Conservation (phyloP, 2,888 invertebrate species). For the Onthophagus sagittarius region DNA sequence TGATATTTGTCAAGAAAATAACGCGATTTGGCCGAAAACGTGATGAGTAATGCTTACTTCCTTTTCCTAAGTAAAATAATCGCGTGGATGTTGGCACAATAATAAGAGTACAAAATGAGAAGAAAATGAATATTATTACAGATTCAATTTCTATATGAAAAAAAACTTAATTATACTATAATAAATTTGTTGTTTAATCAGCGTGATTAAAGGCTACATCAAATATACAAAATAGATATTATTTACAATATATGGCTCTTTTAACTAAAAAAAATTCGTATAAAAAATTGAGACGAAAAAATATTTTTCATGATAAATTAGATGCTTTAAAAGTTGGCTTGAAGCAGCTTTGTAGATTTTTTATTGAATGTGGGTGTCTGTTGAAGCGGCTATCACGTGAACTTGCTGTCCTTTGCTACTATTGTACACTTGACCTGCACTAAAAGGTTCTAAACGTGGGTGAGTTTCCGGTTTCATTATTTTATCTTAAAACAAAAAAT, state of each 20-base stretch:
- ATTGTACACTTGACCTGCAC: constrained; percentile 90
- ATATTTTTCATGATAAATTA: background rate
- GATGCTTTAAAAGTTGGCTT: background rate
- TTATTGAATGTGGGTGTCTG: constrained; percentile 19
- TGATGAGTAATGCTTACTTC: background rate
- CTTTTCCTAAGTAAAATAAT: background rate
- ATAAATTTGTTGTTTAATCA: background rate
- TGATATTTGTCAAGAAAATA: constrained; percentile 4
- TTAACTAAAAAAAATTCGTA: constrained; percentile 1
- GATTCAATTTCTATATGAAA: background rate
- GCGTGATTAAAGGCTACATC: background rate
- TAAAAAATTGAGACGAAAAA: background rate
- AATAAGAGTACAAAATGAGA: background rate
- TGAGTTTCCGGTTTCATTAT: constrained; percentile 55
- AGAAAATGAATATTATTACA: background rate
- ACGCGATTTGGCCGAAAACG: constrained; percentile 2
- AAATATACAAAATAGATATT: background rate
- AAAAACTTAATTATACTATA: background rate
- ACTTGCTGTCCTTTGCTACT: constrained; percentile 88
- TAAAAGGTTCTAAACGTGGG: constrained; percentile 82
- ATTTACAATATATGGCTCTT: background rate
- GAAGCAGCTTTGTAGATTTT: background rate
- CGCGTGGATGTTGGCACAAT: background rate
- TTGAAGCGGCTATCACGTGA: constrained; percentile 65
- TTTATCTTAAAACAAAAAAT: constrained; percentile 43